Evolutionary conservation across 2,113 vertebrate species (phyloP).

Genomic region (Brachypteracias leptosomus): DNA sequence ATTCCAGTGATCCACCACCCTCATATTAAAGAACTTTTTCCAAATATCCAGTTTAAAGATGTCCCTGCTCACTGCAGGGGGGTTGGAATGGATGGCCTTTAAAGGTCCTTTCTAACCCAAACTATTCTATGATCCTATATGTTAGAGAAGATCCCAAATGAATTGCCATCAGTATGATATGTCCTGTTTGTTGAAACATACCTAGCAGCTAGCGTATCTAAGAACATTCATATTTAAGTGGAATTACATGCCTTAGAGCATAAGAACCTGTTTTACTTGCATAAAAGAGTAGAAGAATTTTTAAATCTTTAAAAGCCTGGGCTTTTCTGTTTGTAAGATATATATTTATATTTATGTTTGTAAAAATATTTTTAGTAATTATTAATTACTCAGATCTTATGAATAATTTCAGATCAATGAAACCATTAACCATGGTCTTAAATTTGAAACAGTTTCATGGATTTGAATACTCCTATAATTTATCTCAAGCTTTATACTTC

Average conservation of each 20-base stretch:
- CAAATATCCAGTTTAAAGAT: too few relatives aligned
- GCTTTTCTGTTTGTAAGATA: background rate
- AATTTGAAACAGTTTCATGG: background rate
- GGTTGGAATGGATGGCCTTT: background rate
- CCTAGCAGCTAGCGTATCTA: background rate
- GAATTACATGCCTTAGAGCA: background rate
- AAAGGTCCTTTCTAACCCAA: background rate
- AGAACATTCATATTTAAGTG: background rate
- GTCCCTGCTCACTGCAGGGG: background rate
- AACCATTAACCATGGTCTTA: background rate
- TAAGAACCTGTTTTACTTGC: background rate
- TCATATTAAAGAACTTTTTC: too few relatives aligned
- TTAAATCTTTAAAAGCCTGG: background rate
- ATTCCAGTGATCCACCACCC: too few relatives aligned
- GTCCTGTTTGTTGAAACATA: background rate
- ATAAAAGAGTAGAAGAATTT: background rate
- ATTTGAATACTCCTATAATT: background rate
- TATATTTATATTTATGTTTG: background rate
- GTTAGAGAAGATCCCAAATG: background rate
- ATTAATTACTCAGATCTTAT: background rate
- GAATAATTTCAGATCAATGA: background rate
- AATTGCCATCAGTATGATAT: background rate
- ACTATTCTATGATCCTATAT: background rate
- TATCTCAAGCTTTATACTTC: background rate
- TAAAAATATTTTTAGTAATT: background rate